phyloP scores from a whole-genome alignment of 2,797 vertebrate genomes.

The Heterohyrax brucei region DNA sequence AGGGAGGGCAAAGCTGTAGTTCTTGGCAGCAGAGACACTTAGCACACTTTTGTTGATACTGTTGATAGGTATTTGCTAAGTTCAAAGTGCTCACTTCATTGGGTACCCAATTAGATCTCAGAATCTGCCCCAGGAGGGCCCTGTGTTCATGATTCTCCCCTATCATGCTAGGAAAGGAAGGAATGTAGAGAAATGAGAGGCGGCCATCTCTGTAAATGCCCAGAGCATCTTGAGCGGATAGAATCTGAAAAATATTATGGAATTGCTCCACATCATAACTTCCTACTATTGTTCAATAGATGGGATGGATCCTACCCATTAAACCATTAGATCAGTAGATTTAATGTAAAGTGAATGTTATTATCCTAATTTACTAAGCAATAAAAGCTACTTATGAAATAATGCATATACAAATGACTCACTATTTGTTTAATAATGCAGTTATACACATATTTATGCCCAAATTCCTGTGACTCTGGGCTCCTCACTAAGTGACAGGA shows the following conservation, averaged over 20 bases:
- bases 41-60: not conserved
- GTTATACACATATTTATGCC: not conserved
- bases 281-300: not conserved
- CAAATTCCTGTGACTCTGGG: conserved; percentile 1
- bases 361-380: conserved; percentile 14
- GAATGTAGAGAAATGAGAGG: not conserved
- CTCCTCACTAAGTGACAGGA: not conserved
- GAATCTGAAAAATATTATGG: not conserved
- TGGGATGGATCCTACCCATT: not conserved
- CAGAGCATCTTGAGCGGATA: not conserved
- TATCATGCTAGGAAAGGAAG: not conserved
- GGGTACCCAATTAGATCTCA: not conserved
- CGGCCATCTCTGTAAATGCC: not conserved
- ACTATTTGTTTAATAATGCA: conserved; percentile 40
- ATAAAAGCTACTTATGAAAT: not conserved
- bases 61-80: not conserved
- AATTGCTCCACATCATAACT: not conserved
- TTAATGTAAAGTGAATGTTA: conserved; percentile 49
- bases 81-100: not conserved
- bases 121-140: not conserved
- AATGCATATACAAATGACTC: conserved; percentile 15
- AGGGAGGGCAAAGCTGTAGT: not conserved
- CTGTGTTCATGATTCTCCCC: not conserved
- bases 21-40: not conserved
- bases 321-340: not conserved